Percentiles rank a stretch among this genome's conserved stretches.
Evolutionary conservation across 2,888 invertebrate genomes (phyloP).

Genomic region (Cephus runcator): DNA sequence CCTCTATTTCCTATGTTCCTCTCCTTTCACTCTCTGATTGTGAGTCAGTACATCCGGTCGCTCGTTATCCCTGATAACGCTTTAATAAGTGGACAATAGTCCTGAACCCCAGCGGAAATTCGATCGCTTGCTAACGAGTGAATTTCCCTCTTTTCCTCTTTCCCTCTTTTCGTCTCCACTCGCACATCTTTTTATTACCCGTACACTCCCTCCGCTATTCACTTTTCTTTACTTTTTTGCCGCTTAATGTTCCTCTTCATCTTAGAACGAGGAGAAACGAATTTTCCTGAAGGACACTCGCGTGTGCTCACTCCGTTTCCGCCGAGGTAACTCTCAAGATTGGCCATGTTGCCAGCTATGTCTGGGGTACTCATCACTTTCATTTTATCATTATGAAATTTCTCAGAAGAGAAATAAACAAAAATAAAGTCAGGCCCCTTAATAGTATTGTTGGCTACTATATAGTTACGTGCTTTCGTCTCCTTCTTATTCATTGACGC

Average conservation of each 20-base stretch:
- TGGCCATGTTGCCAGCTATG: background rate
- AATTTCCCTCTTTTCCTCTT: background rate
- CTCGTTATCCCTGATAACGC: background rate
- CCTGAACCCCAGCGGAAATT: background rate
- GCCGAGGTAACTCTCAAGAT: too few relatives aligned
- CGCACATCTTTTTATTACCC: background rate
- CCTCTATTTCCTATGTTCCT: background rate
- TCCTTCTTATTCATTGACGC: too few relatives aligned
- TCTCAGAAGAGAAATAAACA: background rate
- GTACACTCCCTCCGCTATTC: background rate
- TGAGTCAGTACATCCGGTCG: background rate
- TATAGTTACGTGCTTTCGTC: background rate
- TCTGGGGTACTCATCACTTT: background rate
- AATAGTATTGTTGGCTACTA: background rate
- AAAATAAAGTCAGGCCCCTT: background rate
- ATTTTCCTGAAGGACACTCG: too few relatives aligned
- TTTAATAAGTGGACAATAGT: background rate
- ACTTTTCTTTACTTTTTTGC: background rate
- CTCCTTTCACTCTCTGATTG: background rate
- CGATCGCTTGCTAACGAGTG: background rate
- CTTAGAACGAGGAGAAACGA: too few relatives aligned
- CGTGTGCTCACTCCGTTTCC: too few relatives aligned
- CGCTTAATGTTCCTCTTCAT: background rate
- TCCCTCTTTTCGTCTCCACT: background rate
- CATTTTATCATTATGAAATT: background rate